Evolutionary conservation across 2,113 vertebrate genomes (phyloP), one percentile per base, ranked within the genome.

Genomic region (Pterophyllum scalare): DNA sequence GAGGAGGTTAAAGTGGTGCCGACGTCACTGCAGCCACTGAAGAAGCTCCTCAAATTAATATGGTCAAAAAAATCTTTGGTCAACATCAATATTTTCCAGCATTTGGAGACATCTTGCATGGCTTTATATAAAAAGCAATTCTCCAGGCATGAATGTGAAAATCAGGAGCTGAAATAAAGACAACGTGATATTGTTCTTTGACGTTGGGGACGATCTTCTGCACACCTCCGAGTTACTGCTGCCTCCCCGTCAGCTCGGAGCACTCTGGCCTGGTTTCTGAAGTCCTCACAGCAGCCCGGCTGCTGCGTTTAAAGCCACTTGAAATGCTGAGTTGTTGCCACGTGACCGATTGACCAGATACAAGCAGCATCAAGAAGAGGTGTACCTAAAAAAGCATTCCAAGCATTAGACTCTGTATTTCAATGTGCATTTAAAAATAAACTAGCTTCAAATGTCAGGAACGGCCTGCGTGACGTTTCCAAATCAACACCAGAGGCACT

Each of bases 401-500:
- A n/a, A n/a, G n/a, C 26, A 49, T 49, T 70, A 17, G 15, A 15
- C 64, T 70, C 64, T 70, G 40, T 20, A 49, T 70, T 70, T 24
- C 0, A 70, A 70, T 49, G 64, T 49, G 40, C 15, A 49, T 67
- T 49, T 67, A 2, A 19, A 1, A 19, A 17, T 43, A 43, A 43
- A 40, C 11, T 38, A 9, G 35, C 9, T 38, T 38, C 3, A 31
- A 28, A 28, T 28, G 26, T 28, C 2, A 28, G 28, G 28, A 28
- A 28, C 28, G 3, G 28, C 28, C 28, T 28, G 28, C 28, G 28
- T 28, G 28, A 28, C 4, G 28, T 28, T 28, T 28, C 62, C 38
- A 65, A 65, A 43, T 43, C 62, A 35, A 46, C 19, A 35, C 2
- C 43, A 33, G 11, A 6, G 19, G 15, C 77, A 91, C 86, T 93